Evolutionary conservation across 2,113 vertebrate species (phyloP).

Genomic region (Hippocampus abdominalis): DNA sequence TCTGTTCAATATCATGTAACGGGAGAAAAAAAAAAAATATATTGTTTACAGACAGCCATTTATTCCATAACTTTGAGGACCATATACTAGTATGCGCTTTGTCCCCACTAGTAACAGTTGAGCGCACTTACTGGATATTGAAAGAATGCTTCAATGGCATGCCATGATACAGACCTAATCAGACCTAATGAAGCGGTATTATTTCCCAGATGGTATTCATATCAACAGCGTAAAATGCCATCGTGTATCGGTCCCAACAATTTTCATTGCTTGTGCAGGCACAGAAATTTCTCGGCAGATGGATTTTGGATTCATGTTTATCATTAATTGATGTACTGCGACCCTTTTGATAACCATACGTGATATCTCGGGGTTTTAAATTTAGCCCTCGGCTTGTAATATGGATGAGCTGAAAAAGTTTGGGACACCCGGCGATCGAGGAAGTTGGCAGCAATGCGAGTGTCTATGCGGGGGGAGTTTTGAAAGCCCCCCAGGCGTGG

Average conservation of each 20-base stretch:
- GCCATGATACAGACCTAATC: too few species aligned
- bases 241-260: too few species aligned
- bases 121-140: too few species aligned
- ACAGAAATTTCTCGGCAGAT: background rate
- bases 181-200: background rate
- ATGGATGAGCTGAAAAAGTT: background rate
- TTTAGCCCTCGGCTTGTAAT: background rate
- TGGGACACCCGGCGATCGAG: background rate
- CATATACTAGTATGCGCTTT: too few species aligned
- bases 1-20: background rate
- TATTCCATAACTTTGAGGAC: background rate
- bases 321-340: background rate
- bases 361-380: background rate
- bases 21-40: background rate
- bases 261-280: background rate
- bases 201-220: too few species aligned
- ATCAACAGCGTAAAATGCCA: background rate
- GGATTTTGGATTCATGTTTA: background rate
- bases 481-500: slow-evolving; percentile 92
- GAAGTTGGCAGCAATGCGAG: background rate
- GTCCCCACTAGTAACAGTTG: too few species aligned
- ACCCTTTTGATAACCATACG: background rate
- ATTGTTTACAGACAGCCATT: background rate
- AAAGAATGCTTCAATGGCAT: too few species aligned
- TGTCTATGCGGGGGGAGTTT: slow-evolving; percentile 63